Evolutionary conservation across 2,113 vertebrate species (phyloP).

Genomic region (Pluvialis apricaria): DNA sequence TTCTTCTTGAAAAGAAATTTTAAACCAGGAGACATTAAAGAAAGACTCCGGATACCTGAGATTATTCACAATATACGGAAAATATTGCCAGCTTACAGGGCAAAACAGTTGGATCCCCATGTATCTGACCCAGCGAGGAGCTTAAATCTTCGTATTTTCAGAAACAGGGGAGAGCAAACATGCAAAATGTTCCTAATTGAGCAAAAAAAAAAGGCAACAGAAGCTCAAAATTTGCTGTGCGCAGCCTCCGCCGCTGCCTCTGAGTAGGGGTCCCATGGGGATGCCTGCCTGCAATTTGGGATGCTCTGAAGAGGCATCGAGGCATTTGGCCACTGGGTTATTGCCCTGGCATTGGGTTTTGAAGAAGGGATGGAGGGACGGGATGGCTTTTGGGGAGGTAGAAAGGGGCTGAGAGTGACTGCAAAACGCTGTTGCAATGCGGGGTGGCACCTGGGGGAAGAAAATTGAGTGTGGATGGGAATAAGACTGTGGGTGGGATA

Average conservation of each 20-base stretch:
- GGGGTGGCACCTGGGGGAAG: not conserved
- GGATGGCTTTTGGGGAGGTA: not conserved
- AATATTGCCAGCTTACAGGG: not conserved
- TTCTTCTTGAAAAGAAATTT: not conserved
- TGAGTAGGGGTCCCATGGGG: accelerated
- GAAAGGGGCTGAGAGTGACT: accelerated
- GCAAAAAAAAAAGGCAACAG: not conserved
- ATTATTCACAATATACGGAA: not conserved
- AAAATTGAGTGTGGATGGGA: accelerated
- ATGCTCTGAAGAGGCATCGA: accelerated
- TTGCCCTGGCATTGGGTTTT: not conserved
- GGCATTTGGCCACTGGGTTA: not conserved
- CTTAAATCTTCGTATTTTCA: not conserved
- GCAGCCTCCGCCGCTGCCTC: not conserved
- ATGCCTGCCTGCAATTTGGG: not conserved
- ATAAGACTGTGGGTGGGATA: not conserved
- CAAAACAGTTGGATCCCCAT: accelerated
- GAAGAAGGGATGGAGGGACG: not conserved
- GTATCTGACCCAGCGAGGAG: accelerated
- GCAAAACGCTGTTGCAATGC: accelerated
- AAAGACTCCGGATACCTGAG: not conserved
- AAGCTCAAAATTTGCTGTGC: not conserved
- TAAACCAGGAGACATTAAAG: not conserved
- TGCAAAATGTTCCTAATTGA: not conserved
- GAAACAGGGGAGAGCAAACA: not conserved